Evolutionary conservation across 2,888 invertebrate genomes (phyloP).

Genomic region (Scrobipalpa atriplicella): DNA sequence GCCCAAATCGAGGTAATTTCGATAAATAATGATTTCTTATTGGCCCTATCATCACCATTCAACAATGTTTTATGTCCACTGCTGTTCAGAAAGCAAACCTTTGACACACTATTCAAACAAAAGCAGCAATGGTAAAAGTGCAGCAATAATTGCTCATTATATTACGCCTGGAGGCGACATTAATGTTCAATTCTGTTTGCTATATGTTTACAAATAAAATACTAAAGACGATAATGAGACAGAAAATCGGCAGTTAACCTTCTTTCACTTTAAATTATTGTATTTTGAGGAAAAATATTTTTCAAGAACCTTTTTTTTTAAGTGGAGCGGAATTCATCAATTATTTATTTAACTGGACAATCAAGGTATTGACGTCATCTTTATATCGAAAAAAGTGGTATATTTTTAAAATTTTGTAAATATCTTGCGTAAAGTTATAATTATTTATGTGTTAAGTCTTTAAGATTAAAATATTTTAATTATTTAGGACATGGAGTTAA

Average conservation of each 20-base stretch:
- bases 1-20: background rate
- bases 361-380: slow-evolving; percentile 18
- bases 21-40: background rate
- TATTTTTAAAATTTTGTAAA: background rate
- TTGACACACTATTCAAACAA: too few species aligned
- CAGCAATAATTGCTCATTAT: slow-evolving; percentile 7
- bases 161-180: background rate
- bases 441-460: background rate
- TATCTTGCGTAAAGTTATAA: background rate
- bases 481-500: slow-evolving; percentile 12
- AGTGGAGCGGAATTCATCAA: slow-evolving; percentile 20
- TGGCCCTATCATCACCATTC: too few species aligned
- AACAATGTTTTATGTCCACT: too few species aligned
- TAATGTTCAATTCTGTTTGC: background rate
- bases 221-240: background rate
- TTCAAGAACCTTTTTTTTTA: background rate
- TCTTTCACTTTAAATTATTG: background rate
- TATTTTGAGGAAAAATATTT: background rate
- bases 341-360: slow-evolving; percentile 13
- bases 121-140: background rate
- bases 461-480: slow-evolving; percentile 6
- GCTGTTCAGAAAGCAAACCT: too few species aligned
- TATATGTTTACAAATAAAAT: background rate
- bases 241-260: slow-evolving; percentile 4
- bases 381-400: background rate